A percentile compares a stretch with the other conserved stretches of the same genome.
Evolutionary conservation across 2,888 invertebrate species (phyloP).

Genomic region (Trachelus stipa): DNA sequence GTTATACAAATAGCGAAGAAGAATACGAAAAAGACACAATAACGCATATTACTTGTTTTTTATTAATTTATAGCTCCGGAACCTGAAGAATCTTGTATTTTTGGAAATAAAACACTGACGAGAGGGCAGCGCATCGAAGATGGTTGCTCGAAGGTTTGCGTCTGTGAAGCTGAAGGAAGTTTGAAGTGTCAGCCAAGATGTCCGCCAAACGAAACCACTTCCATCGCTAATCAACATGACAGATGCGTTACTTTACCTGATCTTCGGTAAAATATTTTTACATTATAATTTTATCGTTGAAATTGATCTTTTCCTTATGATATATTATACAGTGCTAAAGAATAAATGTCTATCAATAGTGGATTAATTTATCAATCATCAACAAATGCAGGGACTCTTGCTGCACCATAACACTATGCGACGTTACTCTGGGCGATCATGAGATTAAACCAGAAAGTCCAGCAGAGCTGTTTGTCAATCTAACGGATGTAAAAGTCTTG

Average conservation of each 20-base stretch:
- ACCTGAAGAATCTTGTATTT: conserved; percentile 71
- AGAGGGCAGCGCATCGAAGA: conserved; percentile 81
- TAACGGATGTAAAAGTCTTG: conserved; percentile 59
- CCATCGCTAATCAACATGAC: conserved; percentile 69
- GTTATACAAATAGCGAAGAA: background rate
- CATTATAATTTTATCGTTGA: background rate
- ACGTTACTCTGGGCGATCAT: conserved; percentile 83
- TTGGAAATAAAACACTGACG: conserved; percentile 78
- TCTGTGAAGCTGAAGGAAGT: conserved; percentile 79
- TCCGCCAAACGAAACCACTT: conserved; percentile 57
- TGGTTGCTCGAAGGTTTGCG: conserved; percentile 84
- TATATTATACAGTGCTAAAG: background rate
- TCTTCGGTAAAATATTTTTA: conserved; percentile 65
- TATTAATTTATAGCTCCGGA: conserved; percentile 46
- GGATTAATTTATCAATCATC: conserved; percentile 4
- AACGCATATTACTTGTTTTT: background rate
- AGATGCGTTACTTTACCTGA: conserved; percentile 86
- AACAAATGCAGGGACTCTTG: conserved; percentile 75
- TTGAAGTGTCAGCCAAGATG: conserved; percentile 81
- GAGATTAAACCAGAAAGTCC: conserved; percentile 67
- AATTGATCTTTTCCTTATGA: background rate
- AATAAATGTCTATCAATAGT: background rate
- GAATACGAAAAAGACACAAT: background rate
- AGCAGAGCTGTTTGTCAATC: conserved; percentile 55
- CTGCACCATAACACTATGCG: conserved; percentile 87